Conservation (phyloP, 2,797 vertebrate species). For the Pelochelys cantorii region DNA sequence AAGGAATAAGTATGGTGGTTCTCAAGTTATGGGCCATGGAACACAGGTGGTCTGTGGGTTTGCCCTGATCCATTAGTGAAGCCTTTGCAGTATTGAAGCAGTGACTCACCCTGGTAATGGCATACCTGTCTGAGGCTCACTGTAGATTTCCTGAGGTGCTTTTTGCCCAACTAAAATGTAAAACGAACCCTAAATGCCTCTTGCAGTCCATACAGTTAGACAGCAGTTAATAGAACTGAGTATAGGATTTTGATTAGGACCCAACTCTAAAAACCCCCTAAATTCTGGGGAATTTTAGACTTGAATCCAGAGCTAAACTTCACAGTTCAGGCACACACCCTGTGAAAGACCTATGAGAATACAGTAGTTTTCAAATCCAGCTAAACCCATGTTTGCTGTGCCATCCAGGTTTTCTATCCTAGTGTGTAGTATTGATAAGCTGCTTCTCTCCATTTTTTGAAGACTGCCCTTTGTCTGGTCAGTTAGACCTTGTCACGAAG, state of each 20-base stretch:
- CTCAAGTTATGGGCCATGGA: neutral
- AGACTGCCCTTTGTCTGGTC: neutral
- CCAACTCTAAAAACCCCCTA: neutral
- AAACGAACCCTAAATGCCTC: neutral
- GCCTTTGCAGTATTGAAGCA: fast-evolving
- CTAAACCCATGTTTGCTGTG: neutral
- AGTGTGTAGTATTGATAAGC: neutral
- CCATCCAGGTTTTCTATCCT: neutral
- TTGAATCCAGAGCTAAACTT: neutral
- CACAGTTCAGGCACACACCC: neutral
- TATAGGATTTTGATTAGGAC: neutral
- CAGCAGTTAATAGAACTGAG: neutral
- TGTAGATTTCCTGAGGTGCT: neutral
- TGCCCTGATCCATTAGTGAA: neutral
- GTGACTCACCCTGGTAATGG: neutral
- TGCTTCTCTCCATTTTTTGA: fast-evolving
- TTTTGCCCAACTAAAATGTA: neutral
- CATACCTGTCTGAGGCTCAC: neutral
- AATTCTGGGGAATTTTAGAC: neutral
- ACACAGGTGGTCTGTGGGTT: neutral
- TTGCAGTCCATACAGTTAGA: neutral
- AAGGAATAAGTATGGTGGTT: neutral
- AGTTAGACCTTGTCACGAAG: neutral
- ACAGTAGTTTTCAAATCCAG: neutral
- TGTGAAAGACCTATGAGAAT: neutral